Percentiles rank a stretch among this genome's conserved stretches.
Evolutionary conservation across 2,888 invertebrate genomes (phyloP).

Genomic region (Gibbula magus): DNA sequence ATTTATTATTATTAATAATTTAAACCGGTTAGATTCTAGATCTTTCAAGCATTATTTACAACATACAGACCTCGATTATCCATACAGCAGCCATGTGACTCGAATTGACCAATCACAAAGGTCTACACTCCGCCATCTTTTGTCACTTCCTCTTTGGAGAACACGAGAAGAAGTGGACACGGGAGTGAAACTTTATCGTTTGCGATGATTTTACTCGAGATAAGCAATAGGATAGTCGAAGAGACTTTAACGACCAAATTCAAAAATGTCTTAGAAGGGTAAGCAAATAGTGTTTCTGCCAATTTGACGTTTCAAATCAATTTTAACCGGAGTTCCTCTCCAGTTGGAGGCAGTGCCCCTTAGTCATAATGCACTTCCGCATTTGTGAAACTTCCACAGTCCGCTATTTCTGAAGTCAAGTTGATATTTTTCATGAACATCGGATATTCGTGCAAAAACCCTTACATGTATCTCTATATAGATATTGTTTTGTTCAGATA

Average conservation of each 20-base stretch:
- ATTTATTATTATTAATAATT: too few relatives aligned
- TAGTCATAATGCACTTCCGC: slow-evolving; percentile 4
- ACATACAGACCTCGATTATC: too few relatives aligned
- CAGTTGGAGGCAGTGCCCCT: background rate
- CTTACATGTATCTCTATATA: too few relatives aligned
- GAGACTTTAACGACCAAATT: slow-evolving; percentile 97
- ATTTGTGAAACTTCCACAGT: background rate
- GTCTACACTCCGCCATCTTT: background rate
- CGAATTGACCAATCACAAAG: background rate
- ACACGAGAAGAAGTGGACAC: background rate
- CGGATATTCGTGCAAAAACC: too few relatives aligned
- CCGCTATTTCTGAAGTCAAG: too few relatives aligned
- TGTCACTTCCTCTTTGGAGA: slow-evolving; percentile 15
- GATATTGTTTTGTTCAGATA: too few relatives aligned
- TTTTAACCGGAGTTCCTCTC: background rate
- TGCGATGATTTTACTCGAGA: slow-evolving; percentile 86
- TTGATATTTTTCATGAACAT: too few relatives aligned
- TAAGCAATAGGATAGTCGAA: slow-evolving; percentile 98
- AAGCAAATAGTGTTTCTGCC: slow-evolving; percentile 76
- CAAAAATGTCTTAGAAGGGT: slow-evolving; percentile 97
- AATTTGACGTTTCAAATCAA: background rate
- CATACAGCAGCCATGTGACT: background rate
- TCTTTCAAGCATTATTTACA: too few relatives aligned
- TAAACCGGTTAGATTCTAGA: too few relatives aligned
- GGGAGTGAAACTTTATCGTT: background rate